These are phyloP conservation scores for Paedocypris sp. DNA, from an alignment of 2,113 vertebrate species.

Conservation along the genomic window DNA sequence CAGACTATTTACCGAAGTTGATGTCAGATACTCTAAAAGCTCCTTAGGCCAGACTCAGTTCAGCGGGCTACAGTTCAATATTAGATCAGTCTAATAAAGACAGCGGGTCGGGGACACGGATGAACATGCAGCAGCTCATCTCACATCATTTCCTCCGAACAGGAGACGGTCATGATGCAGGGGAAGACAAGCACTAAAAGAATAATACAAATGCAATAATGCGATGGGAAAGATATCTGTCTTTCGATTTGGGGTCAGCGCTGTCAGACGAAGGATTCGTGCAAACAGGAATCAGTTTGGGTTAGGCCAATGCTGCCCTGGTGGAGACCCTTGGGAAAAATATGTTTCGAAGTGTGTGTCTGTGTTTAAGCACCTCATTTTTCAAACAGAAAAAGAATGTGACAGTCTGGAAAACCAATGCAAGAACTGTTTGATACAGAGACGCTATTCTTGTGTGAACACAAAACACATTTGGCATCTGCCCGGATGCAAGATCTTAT, in stretches of 20 bases:
- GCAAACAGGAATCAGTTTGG: constrained; percentile 9
- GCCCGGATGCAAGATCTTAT: too few relatives aligned
- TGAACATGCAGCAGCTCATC: constrained; percentile 17
- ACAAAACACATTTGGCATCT: neutral
- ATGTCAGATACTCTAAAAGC: constrained; percentile 16
- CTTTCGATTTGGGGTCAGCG: constrained; percentile 9
- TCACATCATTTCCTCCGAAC: neutral
- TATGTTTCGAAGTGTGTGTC: constrained; percentile 17
- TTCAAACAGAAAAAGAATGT: neutral
- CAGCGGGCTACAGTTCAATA: constrained; percentile 5
- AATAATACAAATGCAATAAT: constrained; percentile 20
- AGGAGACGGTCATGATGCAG: neutral
- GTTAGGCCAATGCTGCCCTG: constrained; percentile 3
- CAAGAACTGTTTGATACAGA: neutral
- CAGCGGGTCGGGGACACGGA: neutral
- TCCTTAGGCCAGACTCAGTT: neutral
- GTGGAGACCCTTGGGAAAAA: constrained; percentile 15
- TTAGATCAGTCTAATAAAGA: constrained; percentile 13
- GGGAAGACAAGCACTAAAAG: constrained; percentile 11
- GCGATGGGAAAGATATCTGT: constrained; percentile 8
- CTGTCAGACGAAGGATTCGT: constrained; percentile 20
- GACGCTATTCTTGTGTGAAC: neutral
- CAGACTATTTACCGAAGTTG: constrained; percentile 10
- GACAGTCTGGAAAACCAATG: neutral
- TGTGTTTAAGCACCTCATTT: constrained; percentile 19